Conservation (phyloP, 2,113 vertebrate genomes). For the Rhinolophus sinicus region DNA sequence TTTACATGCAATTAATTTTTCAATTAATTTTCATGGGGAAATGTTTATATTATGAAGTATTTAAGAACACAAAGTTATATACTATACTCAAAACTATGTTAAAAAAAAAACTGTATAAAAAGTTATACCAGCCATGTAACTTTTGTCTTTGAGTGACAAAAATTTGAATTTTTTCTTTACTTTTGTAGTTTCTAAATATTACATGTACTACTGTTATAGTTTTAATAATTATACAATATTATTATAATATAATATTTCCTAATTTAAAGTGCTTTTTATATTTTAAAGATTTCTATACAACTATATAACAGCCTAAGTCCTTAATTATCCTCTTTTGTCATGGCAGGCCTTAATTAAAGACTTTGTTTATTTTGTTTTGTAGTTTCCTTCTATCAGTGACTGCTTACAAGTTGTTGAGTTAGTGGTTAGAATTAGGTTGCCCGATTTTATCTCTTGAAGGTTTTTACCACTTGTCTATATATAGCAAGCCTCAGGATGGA, state of each 20-base stretch:
- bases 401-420: neutral
- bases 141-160: neutral
- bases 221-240: neutral
- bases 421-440: neutral
- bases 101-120: neutral
- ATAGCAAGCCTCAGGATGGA: neutral
- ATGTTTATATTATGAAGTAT: neutral
- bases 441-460: neutral
- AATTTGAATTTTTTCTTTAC: conserved; percentile 5
- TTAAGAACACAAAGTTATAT: neutral
- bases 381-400: neutral
- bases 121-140: neutral
- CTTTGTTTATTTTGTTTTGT: neutral
- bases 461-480: neutral
- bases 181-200: neutral
- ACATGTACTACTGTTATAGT: neutral
- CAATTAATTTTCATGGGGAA: neutral
- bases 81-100: neutral
- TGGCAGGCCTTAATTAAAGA: neutral
- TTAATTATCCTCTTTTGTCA: neutral
- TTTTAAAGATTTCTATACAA: neutral
- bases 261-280: neutral
- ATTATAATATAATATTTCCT: neutral
- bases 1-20: neutral
- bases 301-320: neutral